These are phyloP conservation scores for Himalopsyche japonica DNA, from an alignment of 2,888 invertebrate genomes.

Conservation along the genomic window DNA sequence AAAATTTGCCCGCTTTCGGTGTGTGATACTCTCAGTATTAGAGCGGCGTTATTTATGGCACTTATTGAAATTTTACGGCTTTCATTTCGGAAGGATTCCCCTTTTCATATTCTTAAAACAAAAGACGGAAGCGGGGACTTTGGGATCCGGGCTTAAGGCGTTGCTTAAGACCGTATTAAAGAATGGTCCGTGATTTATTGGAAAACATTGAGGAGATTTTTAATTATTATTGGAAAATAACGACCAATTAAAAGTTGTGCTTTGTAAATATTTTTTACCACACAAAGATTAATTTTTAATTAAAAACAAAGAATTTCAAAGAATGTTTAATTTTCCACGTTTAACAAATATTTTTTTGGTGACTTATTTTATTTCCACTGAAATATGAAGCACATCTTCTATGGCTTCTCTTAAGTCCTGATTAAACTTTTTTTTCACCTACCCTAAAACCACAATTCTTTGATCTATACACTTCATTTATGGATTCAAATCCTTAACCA, in stretches of 20 bases:
- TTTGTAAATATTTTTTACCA: too few species aligned
- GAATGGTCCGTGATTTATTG: not conserved
- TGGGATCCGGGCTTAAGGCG: not conserved
- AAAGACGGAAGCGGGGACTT: not conserved
- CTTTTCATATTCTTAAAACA: slow-evolving; percentile 22
- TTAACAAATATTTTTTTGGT: too few species aligned
- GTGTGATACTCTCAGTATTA: slow-evolving; percentile 24
- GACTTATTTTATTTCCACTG: too few species aligned
- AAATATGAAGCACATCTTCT: too few species aligned
- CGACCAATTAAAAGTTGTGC: not conserved
- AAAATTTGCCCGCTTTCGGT: slow-evolving; percentile 5
- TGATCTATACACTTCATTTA: too few species aligned
- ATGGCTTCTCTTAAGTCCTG: too few species aligned
- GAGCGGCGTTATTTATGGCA: slow-evolving; percentile 38
- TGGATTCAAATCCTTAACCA: too few species aligned
- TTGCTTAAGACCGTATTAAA: not conserved
- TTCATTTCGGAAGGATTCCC: slow-evolving; percentile 10
- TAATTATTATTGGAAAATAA: not conserved
- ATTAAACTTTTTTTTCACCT: too few species aligned
- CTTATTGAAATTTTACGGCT: slow-evolving; percentile 39
- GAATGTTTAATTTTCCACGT: too few species aligned
- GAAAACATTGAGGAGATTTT: not conserved
- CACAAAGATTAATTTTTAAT: too few species aligned
- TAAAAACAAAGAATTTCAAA: too few species aligned
- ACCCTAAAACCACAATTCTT: too few species aligned